phyloP scores from a whole-genome alignment of 1,140 invertebrate genomes.

The Drosophila albomicans region DNA sequence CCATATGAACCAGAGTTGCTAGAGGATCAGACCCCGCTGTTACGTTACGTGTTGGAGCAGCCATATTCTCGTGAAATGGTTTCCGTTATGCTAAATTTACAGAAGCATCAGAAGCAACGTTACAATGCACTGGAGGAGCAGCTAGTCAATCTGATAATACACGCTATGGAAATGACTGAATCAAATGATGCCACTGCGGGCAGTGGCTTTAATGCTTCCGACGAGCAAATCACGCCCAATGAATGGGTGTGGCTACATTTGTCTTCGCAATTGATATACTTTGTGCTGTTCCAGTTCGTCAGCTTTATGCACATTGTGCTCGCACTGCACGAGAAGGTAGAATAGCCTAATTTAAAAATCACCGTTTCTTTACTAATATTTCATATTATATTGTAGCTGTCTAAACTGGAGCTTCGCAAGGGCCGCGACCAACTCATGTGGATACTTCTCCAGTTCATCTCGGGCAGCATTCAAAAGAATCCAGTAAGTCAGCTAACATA shows the following conservation, averaged over 20 bases:
- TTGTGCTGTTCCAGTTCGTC: slow-evolving; percentile 97
- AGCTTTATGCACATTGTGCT: slow-evolving; percentile 96
- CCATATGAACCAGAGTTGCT: slow-evolving; percentile 96
- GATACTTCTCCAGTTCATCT: slow-evolving; percentile 98
- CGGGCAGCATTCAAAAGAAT: slow-evolving; percentile 97
- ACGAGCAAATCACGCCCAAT: slow-evolving; percentile 76
- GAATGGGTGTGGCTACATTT: slow-evolving; percentile 95
- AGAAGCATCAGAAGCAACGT: slow-evolving; percentile 92
- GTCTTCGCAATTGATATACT: slow-evolving; percentile 97
- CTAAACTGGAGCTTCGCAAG: slow-evolving; percentile 92
- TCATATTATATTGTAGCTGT: slow-evolving; percentile 86
- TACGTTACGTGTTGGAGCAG: slow-evolving; percentile 96
- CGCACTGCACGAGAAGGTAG: slow-evolving; percentile 93
- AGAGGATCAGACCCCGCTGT: slow-evolving; percentile 94
- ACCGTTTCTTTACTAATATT: slow-evolving; percentile 30
- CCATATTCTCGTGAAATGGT: slow-evolving; percentile 98
- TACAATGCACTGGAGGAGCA: slow-evolving; percentile 97
- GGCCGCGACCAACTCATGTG: slow-evolving; percentile 98
- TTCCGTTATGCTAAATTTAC: slow-evolving; percentile 96
- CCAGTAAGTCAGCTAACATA: slow-evolving; percentile 88
- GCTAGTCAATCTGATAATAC: slow-evolving; percentile 95
- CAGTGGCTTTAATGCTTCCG: slow-evolving; percentile 76
- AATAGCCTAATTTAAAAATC: background rate
- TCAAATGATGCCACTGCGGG: slow-evolving; percentile 85
- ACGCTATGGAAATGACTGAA: slow-evolving; percentile 96